Evolutionary conservation across 2,797 vertebrate genomes (phyloP).

Genomic region (Chloroceryle inda): DNA sequence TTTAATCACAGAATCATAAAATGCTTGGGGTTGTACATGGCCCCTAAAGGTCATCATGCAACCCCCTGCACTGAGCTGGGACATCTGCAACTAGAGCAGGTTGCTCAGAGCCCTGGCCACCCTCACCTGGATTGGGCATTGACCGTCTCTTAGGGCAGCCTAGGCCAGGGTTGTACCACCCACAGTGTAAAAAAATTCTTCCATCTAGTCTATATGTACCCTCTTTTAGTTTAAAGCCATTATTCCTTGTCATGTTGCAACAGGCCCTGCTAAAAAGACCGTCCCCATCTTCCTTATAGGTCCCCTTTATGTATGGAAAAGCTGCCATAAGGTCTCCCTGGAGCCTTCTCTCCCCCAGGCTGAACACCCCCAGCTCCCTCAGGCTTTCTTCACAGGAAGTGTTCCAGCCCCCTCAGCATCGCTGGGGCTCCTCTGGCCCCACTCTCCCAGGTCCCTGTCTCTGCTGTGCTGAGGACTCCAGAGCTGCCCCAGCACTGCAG

Average conservation of each 20-base stretch:
- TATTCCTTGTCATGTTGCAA: too few relatives aligned
- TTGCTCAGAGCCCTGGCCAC: background rate
- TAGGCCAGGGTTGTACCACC: too few relatives aligned
- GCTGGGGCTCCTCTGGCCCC: too few relatives aligned
- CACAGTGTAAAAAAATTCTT: background rate
- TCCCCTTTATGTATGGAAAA: too few relatives aligned
- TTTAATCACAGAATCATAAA: background rate
- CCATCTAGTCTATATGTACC: background rate
- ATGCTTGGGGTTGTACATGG: background rate
- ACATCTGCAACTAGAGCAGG: background rate
- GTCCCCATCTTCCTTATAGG: too few relatives aligned
- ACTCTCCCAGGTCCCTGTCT: too few relatives aligned
- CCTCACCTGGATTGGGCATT: background rate
- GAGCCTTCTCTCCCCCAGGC: too few relatives aligned
- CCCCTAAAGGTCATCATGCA: background rate
- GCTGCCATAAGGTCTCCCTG: too few relatives aligned
- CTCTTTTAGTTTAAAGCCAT: background rate
- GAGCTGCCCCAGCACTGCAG: background rate
- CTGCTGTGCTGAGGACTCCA: background rate
- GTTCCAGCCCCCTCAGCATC: too few relatives aligned
- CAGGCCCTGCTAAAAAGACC: too few relatives aligned
- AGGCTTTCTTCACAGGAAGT: too few relatives aligned
- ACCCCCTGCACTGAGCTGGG: background rate
- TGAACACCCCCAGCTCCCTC: too few relatives aligned
- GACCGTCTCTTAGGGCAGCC: background rate